Evolutionary conservation across 2,797 vertebrate species (phyloP).

Genomic region (Hoplostethus atlanticus): DNA sequence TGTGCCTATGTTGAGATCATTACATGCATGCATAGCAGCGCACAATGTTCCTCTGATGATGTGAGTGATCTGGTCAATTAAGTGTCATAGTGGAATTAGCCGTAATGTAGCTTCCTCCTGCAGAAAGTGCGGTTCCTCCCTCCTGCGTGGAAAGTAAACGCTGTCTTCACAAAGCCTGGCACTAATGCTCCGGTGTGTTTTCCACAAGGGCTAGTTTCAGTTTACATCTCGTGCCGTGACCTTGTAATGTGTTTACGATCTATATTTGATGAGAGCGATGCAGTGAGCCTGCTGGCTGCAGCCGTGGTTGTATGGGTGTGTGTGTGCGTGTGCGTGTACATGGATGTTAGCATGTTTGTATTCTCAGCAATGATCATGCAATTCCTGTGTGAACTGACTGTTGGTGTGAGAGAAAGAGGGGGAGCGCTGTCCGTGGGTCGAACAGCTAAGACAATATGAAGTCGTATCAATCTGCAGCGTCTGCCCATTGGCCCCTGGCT

Average conservation of each 20-base stretch:
- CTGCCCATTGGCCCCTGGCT: constrained; percentile 63
- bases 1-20: constrained; percentile 14
- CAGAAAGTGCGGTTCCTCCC: neutral
- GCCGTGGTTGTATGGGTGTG: constrained; percentile 9
- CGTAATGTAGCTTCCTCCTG: neutral
- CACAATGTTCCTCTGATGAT: constrained; percentile 17
- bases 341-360: constrained; percentile 12
- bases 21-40: neutral
- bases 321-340: neutral
- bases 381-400: constrained; percentile 1
- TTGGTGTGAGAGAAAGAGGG: neutral
- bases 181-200: constrained; percentile 25
- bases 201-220: constrained; percentile 46
- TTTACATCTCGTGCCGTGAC: constrained; percentile 57
- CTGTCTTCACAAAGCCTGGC: neutral
- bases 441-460: constrained; percentile 59
- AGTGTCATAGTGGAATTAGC: constrained; percentile 5
- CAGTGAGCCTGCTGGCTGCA: constrained; percentile 20
- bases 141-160: neutral
- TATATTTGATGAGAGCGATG: constrained; percentile 60
- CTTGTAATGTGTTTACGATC: constrained; percentile 68
- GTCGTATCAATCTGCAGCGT: constrained; percentile 42
- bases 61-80: constrained; percentile 43
- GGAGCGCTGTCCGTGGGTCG: constrained; percentile 8
- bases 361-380: constrained; percentile 3